Evolutionary conservation across 2,888 invertebrate species (phyloP).

Genomic region (Drosophila affinis): DNA sequence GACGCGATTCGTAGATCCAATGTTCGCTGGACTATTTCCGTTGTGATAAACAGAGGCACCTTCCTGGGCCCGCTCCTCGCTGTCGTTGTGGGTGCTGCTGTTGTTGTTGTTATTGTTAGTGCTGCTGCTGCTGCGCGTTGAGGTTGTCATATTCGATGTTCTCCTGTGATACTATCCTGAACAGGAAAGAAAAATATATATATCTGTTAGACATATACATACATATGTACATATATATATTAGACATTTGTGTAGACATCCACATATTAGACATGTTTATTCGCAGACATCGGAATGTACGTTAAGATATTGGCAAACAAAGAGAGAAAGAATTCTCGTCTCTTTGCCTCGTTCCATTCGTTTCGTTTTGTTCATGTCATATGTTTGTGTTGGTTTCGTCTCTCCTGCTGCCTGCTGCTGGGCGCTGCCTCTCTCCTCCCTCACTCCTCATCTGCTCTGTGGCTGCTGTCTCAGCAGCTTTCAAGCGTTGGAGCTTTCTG

Average conservation of each 20-base stretch:
- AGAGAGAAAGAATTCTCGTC: conserved; percentile 31
- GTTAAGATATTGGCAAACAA: conserved; percentile 6
- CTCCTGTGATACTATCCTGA: neutral
- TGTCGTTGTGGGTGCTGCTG: conserved; percentile 33
- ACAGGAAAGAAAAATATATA: neutral
- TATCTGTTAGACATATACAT: no score
- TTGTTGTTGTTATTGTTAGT: conserved; percentile 42
- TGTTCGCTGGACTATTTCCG: conserved; percentile 35
- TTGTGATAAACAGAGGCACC: conserved; percentile 41
- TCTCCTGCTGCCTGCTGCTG: conserved; percentile 16
- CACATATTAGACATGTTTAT: neutral
- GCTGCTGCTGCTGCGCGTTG: conserved; percentile 61
- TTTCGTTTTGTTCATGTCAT: conserved; percentile 37
- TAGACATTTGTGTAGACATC: neutral
- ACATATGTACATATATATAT: neutral
- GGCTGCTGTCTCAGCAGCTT: conserved; percentile 42
- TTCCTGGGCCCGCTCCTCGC: conserved; percentile 29
- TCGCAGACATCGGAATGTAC: neutral
- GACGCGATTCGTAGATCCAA: conserved; percentile 74
- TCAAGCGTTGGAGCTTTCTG: conserved; percentile 31
- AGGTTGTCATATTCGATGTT: conserved; percentile 67
- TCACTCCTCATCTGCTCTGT: conserved; percentile 12
- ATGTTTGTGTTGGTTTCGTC: conserved; percentile 38
- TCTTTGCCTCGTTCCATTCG: conserved; percentile 25
- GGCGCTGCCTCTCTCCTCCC: neutral